phyloP scores from a whole-genome alignment of 2,888 invertebrate species.

The Erebia aethiops region DNA sequence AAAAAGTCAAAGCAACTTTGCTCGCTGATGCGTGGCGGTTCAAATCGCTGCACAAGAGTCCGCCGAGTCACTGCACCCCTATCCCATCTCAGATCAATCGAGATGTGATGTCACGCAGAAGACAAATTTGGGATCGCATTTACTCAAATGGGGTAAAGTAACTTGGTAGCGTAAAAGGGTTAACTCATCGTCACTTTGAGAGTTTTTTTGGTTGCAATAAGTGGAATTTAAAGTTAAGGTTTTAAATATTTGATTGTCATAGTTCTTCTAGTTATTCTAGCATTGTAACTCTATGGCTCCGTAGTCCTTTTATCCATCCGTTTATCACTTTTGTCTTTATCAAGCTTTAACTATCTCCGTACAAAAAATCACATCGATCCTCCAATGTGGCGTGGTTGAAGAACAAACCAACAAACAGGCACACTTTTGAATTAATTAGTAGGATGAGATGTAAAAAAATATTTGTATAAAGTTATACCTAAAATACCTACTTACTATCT shows the following conservation, averaged over 20 bases:
- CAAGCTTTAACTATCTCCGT: too few species aligned
- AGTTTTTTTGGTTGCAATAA: too few species aligned
- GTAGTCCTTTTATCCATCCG: too few species aligned
- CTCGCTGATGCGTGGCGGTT: constrained; percentile 52
- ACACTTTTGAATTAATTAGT: too few species aligned
- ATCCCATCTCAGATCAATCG: constrained; percentile 22
- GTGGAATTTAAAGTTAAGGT: not conserved
- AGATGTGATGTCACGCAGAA: constrained; percentile 18
- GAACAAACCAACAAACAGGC: too few species aligned
- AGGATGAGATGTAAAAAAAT: not conserved
- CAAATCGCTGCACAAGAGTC: constrained; percentile 60
- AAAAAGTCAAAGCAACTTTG: constrained; percentile 56
- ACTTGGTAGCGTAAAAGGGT: not conserved
- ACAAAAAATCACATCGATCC: too few species aligned
- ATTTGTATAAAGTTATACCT: not conserved
- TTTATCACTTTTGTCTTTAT: too few species aligned
- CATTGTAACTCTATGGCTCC: too few species aligned
- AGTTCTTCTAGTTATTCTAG: too few species aligned
- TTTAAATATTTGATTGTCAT: too few species aligned
- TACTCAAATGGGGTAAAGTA: not conserved
- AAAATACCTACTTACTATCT: not conserved
- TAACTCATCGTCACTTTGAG: not conserved
- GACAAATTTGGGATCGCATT: constrained; percentile 4
- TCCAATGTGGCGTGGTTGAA: not conserved
- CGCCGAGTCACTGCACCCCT: constrained; percentile 57